Conservation (phyloP, 2,113 vertebrate genomes). For the Rhinopithecus roxellana region DNA sequence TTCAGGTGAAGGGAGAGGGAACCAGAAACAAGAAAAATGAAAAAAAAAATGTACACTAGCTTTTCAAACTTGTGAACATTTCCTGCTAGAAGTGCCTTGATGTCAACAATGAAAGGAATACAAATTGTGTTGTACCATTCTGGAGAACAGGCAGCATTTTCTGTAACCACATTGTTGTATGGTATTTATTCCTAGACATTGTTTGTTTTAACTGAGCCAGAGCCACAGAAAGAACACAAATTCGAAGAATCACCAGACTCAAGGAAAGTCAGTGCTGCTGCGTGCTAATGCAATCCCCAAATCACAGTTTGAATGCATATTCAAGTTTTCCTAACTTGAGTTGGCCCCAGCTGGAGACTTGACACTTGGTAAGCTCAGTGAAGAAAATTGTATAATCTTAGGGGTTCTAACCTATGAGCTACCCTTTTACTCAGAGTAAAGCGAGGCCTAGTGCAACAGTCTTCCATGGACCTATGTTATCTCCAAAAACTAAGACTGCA, state of each 20-base stretch:
- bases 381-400: background rate
- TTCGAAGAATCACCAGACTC: background rate
- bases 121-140: background rate
- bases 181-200: background rate
- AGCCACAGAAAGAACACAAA: background rate
- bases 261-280: background rate
- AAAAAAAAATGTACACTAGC: background rate
- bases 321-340: background rate
- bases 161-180: background rate
- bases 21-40: background rate
- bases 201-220: background rate
- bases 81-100: background rate
- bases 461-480: background rate
- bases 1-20: background rate
- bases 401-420: background rate
- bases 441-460: background rate
- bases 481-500: background rate
- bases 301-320: background rate
- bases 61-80: background rate
- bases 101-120: background rate
- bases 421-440: background rate
- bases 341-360: background rate
- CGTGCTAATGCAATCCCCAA: background rate
- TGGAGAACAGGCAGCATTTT: background rate
- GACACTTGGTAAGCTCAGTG: background rate